Evolutionary conservation across 53 echinoderm and acorn worm species (phyloP).

Genomic region (Echinarachnius parma): DNA sequence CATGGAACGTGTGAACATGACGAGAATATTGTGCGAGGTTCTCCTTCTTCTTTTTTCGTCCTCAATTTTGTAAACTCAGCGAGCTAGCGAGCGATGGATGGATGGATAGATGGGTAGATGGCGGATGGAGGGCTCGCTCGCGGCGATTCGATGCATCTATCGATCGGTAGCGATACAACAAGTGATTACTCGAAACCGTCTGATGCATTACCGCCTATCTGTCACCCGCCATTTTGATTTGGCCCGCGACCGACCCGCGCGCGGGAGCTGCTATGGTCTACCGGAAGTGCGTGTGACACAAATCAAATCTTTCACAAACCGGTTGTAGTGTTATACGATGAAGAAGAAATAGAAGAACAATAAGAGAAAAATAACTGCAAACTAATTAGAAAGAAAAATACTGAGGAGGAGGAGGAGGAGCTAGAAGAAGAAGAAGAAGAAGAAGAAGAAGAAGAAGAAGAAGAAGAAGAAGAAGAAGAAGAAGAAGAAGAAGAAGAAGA

Average conservation of each 20-base stretch:
- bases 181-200: constrained; percentile 25
- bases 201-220: constrained; percentile 27
- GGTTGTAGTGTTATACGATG: too few species aligned
- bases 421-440: neutral
- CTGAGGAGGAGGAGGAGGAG: neutral
- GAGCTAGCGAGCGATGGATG: too few species aligned
- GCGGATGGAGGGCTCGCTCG: too few species aligned
- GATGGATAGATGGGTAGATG: too few species aligned
- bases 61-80: too few species aligned
- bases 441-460: neutral
- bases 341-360: neutral
- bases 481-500: neutral
- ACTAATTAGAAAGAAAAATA: neutral
- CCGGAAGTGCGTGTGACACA: too few species aligned
- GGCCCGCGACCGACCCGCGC: too few species aligned
- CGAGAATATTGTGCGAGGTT: too few species aligned
- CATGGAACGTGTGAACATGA: too few species aligned
- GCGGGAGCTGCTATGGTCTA: too few species aligned
- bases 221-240: neutral
- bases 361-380: neutral
- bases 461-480: neutral
- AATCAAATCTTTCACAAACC: too few species aligned
- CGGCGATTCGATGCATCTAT: constrained; percentile 41
- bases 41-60: too few species aligned
- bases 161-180: constrained; percentile 12